Evolutionary conservation across 2,888 invertebrate species (phyloP).

Genomic region (Diaperis boleti): DNA sequence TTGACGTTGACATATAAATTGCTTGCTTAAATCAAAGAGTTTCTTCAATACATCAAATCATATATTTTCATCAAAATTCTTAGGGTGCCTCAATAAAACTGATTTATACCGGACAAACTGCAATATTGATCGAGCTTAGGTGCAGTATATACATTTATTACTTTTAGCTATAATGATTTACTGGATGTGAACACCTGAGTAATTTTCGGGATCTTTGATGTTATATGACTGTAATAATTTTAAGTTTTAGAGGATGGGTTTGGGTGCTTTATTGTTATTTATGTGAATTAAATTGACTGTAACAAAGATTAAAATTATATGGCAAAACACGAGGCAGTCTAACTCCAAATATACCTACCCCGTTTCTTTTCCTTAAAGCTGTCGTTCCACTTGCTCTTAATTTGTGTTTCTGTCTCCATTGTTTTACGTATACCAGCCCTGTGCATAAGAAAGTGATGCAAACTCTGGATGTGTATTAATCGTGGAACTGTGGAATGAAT

Average conservation of each 20-base stretch:
- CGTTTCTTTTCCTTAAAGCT: too few species aligned
- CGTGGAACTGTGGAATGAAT: too few species aligned
- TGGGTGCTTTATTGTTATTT: not conserved
- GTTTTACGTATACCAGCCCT: too few species aligned
- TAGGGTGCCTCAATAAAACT: slow-evolving; percentile 45
- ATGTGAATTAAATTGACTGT: not conserved
- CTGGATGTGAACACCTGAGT: not conserved
- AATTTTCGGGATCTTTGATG: not conserved
- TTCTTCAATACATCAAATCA: slow-evolving; percentile 46
- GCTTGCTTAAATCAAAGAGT: slow-evolving; percentile 36
- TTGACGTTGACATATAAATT: slow-evolving; percentile 34
- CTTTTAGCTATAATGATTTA: slow-evolving; percentile 1
- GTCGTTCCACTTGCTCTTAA: too few species aligned
- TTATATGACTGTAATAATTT: not conserved
- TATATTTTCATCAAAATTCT: slow-evolving; percentile 43
- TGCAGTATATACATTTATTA: not conserved
- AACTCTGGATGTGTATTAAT: too few species aligned
- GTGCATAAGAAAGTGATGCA: too few species aligned
- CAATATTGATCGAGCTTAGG: slow-evolving; percentile 18
- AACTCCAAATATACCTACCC: too few species aligned
- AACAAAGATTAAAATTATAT: not conserved
- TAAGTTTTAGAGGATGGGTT: not conserved
- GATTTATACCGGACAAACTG: slow-evolving; percentile 45
- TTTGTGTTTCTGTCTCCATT: too few species aligned
- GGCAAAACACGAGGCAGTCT: too few species aligned